Evolutionary conservation across 2,113 vertebrate genomes (phyloP).

Genomic region (Limanda limanda): DNA sequence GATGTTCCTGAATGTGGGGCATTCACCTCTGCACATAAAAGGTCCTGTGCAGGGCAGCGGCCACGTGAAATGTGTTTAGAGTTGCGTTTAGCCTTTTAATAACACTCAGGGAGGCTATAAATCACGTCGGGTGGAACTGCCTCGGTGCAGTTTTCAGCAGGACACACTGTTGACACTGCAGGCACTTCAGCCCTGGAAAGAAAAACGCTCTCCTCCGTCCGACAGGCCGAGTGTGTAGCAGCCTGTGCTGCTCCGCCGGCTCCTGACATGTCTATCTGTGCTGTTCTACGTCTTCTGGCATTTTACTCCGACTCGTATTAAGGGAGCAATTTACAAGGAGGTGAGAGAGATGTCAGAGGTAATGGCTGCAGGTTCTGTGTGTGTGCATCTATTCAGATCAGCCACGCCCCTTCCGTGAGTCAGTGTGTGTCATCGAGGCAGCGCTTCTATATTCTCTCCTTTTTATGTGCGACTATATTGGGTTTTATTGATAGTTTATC

Average conservation of each 20-base stretch:
- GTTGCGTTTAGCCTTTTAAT: constrained; percentile 78
- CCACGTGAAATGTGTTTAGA: constrained; percentile 67
- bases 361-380: neutral
- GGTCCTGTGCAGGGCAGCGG: constrained; percentile 52
- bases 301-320: constrained; percentile 33
- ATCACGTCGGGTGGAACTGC: constrained; percentile 74
- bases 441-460: neutral
- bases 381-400: constrained; percentile 5
- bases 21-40: constrained; percentile 59
- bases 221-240: constrained; percentile 54
- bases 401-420: neutral
- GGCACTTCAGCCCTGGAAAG: constrained; percentile 72
- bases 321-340: constrained; percentile 21
- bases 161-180: constrained; percentile 81
- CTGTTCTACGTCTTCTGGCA: constrained; percentile 29
- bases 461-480: neutral
- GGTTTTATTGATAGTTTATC: constrained; percentile 7
- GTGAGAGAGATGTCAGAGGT: constrained; percentile 23
- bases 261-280: constrained; percentile 38
- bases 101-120: constrained; percentile 77
- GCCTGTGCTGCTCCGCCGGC: constrained; percentile 48
- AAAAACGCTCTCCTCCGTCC: constrained; percentile 12
- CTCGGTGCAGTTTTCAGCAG: constrained; percentile 68
- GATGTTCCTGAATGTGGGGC: constrained; percentile 47
- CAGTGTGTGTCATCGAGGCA: neutral